Conservation (phyloP, 2,113 vertebrate genomes). For the Dolichotis patagonum region DNA sequence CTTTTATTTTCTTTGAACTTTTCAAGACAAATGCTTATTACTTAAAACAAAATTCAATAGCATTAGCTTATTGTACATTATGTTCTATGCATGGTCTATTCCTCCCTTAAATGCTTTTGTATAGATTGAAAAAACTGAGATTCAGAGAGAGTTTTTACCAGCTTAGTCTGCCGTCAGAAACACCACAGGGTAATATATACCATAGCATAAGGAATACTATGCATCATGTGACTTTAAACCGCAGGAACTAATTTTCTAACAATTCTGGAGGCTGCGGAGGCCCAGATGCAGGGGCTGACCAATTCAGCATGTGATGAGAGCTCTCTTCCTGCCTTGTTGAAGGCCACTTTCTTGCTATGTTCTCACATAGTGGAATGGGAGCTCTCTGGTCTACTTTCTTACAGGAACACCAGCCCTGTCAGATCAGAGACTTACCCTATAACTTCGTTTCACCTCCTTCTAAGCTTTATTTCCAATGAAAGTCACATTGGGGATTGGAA, state of each 20-base stretch:
- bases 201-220: not conserved
- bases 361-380: not conserved
- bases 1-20: not conserved
- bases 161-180: not conserved
- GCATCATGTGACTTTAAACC: not conserved
- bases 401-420: not conserved
- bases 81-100: not conserved
- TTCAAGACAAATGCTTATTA: not conserved
- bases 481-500: not conserved
- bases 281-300: not conserved
- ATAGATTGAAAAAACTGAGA: not conserved
- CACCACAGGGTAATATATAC: not conserved
- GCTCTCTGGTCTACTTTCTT: not conserved
- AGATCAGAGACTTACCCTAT: not conserved
- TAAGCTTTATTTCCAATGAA: not conserved
- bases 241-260: not conserved
- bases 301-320: not conserved
- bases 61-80: not conserved
- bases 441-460: not conserved
- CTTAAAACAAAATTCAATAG: not conserved
- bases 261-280: not conserved
- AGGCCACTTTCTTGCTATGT: not conserved
- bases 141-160: not conserved
- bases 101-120: not conserved
- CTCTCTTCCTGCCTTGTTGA: not conserved